phyloP scores from a whole-genome alignment of 1,140 invertebrate genomes.

The Drosophila fuyamai region DNA sequence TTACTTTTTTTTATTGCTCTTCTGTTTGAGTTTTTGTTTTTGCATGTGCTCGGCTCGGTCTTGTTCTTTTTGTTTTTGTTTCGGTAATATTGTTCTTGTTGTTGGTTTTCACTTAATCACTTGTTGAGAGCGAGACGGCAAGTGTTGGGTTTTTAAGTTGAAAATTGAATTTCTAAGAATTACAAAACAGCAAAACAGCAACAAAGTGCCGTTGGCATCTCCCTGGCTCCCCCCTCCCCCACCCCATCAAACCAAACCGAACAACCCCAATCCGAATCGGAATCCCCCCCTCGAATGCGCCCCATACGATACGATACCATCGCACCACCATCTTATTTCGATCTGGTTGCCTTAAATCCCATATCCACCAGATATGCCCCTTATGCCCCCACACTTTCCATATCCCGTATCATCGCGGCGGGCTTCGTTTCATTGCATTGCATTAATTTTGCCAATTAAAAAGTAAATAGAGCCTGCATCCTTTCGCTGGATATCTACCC shows the following conservation, averaged over 20 bases:
- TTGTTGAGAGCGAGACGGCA: constrained; percentile 54
- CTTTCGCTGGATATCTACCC: constrained; percentile 31
- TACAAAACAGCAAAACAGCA: constrained; percentile 58
- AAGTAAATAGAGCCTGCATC: constrained; percentile 82
- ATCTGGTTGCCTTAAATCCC: not conserved
- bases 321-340: constrained; percentile 10
- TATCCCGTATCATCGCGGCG: constrained; percentile 29
- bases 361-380: constrained; percentile 12
- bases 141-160: constrained; percentile 65
- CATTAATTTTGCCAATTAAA: constrained; percentile 83
- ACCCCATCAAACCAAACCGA: not conserved
- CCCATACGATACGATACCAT: not conserved
- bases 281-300: constrained; percentile 1
- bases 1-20: not conserved
- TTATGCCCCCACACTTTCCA: constrained; percentile 1
- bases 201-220: constrained; percentile 65
- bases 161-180: constrained; percentile 83
- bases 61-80: constrained; percentile 20
- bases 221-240: not conserved
- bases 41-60: constrained; percentile 54
- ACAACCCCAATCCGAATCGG: constrained; percentile 17
- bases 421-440: constrained; percentile 81
- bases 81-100: constrained; percentile 37
- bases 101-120: constrained; percentile 77
- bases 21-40: constrained; percentile 42